Percentiles rank a stretch among this genome's conserved stretches.
phyloP scores from a whole-genome alignment of 2,113 vertebrate species.

The Nyctibius bracteatus region DNA sequence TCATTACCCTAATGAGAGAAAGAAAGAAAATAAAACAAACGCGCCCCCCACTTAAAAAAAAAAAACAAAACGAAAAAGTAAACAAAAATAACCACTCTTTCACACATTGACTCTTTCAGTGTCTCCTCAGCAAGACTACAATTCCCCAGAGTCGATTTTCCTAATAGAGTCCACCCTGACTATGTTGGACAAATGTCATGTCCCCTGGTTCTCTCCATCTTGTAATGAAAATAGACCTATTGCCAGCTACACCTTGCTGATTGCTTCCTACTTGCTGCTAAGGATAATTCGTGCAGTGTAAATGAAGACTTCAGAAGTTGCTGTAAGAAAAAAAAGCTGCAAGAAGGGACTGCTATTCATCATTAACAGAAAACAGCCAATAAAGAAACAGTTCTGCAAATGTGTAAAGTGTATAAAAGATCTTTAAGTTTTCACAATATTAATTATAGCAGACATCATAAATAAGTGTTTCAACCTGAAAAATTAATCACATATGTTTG shows the following conservation, averaged over 20 bases:
- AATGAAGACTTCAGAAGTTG: constrained; percentile 68
- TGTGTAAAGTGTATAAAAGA: not conserved
- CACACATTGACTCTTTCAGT: not conserved
- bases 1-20: not conserved
- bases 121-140: not conserved
- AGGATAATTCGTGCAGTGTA: constrained; percentile 68
- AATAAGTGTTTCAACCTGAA: not conserved
- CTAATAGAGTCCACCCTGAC: constrained; percentile 13
- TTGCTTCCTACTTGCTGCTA: constrained; percentile 68
- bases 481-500: not conserved
- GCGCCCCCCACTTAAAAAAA: too few relatives aligned
- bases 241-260: constrained; percentile 60
- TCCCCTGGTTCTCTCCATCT: constrained; percentile 39
- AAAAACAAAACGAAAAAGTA: not conserved
- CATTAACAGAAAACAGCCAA: not conserved
- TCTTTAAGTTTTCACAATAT: not conserved
- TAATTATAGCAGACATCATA: not conserved
- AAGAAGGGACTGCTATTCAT: constrained; percentile 7
- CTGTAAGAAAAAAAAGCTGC: not conserved
- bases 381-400: not conserved
- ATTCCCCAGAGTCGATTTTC: constrained; percentile 9
- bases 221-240: constrained; percentile 63
- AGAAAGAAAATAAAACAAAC: not conserved
- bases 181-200: constrained; percentile 60
- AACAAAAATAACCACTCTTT: not conserved